Evolutionary conservation across 1,140 invertebrate species (phyloP).

Genomic region (Leptopilina boulardi): DNA sequence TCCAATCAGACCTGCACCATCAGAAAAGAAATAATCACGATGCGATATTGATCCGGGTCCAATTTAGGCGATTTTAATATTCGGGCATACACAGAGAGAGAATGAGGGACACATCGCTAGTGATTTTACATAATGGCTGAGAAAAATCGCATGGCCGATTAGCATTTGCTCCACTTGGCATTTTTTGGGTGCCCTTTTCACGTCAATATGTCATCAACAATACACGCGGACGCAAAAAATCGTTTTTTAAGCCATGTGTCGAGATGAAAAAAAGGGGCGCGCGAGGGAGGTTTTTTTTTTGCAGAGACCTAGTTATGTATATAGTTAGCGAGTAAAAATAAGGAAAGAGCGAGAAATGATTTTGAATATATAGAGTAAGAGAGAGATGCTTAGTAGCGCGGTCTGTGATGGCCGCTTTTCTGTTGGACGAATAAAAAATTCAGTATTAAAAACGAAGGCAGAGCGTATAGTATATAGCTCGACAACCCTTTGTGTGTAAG

Average conservation of each 20-base stretch:
- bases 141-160: slow-evolving; percentile 59
- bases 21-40: neutral
- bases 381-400: slow-evolving; percentile 42
- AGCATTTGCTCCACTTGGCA: slow-evolving; percentile 58
- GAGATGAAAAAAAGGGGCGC: slow-evolving; percentile 51
- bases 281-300: slow-evolving; percentile 16
- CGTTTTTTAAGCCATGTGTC: slow-evolving; percentile 42
- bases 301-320: slow-evolving; percentile 10
- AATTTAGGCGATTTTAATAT: slow-evolving; percentile 45
- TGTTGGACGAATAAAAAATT: slow-evolving; percentile 67
- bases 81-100: neutral
- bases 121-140: slow-evolving; percentile 38
- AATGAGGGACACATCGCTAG: slow-evolving; percentile 47
- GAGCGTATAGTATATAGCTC: too few relatives aligned
- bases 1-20: neutral
- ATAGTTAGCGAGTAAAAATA: slow-evolving; percentile 39
- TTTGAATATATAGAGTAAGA: slow-evolving; percentile 39
- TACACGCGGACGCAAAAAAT: slow-evolving; percentile 31
- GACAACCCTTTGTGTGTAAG: slow-evolving; percentile 66
- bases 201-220: slow-evolving; percentile 55
- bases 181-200: slow-evolving; percentile 48
- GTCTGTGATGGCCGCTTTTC: slow-evolving; percentile 68
- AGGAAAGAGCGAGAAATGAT: slow-evolving; percentile 54
- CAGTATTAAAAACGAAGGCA: slow-evolving; percentile 58
- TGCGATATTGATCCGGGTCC: neutral